Evolutionary conservation across 2,113 vertebrate species (phyloP).

Genomic region (Vulpes lagopus): DNA sequence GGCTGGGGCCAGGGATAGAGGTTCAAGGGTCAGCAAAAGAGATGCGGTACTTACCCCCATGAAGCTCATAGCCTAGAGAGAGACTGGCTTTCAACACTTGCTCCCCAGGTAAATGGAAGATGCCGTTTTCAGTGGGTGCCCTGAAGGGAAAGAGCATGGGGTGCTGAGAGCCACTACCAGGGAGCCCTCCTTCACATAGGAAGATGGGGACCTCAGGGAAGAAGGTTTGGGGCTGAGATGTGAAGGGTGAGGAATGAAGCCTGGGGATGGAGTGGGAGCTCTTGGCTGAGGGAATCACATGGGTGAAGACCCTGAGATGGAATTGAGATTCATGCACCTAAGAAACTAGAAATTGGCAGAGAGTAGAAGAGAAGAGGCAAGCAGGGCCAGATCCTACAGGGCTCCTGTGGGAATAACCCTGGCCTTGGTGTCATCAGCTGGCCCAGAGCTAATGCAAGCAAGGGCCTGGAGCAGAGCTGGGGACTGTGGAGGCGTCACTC

Average conservation of each 20-base stretch:
- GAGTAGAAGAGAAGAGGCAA: not conserved
- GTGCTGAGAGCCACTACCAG: not conserved
- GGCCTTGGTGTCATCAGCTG: not conserved
- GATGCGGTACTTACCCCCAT: not conserved
- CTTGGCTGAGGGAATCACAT: not conserved
- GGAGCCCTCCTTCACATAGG: not conserved
- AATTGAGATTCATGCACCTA: not conserved
- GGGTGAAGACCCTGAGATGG: not conserved
- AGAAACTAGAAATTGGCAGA: not conserved
- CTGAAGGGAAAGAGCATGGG: not conserved
- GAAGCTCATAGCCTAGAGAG: not conserved
- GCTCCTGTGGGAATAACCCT: not conserved
- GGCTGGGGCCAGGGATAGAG: not conserved
- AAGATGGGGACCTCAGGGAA: not conserved
- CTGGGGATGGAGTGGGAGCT: not conserved
- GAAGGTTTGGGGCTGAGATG: not conserved
- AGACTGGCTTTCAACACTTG: not conserved
- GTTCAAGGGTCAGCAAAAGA: not conserved
- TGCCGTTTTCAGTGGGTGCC: not conserved
- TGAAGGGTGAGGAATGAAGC: not conserved
- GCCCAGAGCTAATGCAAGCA: not conserved
- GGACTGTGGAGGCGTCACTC: accelerated
- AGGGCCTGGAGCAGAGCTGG: not conserved
- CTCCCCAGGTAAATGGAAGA: not conserved
- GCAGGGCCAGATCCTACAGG: too few relatives aligned